Conservation (phyloP, 2,797 vertebrate species). For the Apogon hyalosoma region DNA sequence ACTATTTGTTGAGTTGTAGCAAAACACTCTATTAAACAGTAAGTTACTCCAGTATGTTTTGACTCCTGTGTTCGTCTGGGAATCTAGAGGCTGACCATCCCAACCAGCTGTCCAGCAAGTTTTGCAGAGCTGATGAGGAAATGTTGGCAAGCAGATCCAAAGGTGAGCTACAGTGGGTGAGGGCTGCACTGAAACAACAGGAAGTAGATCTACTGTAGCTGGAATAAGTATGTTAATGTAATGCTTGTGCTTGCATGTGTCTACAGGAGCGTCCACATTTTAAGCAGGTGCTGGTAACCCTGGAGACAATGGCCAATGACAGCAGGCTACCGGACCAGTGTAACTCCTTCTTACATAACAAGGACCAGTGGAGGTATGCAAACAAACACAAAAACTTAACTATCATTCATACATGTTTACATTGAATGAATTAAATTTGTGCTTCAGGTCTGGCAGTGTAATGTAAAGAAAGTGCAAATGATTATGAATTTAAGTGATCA, state of each 20-base stretch:
- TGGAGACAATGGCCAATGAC: conserved; percentile 97
- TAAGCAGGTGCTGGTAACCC: conserved; percentile 93
- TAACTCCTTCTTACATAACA: conserved; percentile 98
- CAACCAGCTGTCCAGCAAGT: conserved; percentile 95
- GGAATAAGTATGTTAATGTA: background rate
- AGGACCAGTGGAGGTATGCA: conserved; percentile 95
- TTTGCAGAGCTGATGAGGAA: conserved; percentile 96
- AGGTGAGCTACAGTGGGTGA: conserved; percentile 81
- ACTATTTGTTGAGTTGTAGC: too few species aligned
- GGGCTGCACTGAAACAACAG: background rate
- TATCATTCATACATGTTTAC: too few species aligned
- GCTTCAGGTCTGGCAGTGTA: too few species aligned
- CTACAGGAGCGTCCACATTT: conserved; percentile 94
- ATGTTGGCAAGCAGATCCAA: conserved; percentile 96
- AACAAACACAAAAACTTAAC: conserved; percentile 11
- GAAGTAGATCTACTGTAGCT: too few species aligned
- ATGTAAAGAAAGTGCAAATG: too few species aligned
- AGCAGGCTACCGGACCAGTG: conserved; percentile 94
- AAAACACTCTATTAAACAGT: too few species aligned
- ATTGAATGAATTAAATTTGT: too few species aligned
- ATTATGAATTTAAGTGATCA: too few species aligned
- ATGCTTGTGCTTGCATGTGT: conserved; percentile 4
- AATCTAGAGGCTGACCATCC: conserved; percentile 94
- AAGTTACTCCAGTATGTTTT: background rate
- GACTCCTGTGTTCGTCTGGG: conserved; percentile 31